phyloP scores from a whole-genome alignment of 2,888 invertebrate genomes.

The Drosophila melanocephala region DNA sequence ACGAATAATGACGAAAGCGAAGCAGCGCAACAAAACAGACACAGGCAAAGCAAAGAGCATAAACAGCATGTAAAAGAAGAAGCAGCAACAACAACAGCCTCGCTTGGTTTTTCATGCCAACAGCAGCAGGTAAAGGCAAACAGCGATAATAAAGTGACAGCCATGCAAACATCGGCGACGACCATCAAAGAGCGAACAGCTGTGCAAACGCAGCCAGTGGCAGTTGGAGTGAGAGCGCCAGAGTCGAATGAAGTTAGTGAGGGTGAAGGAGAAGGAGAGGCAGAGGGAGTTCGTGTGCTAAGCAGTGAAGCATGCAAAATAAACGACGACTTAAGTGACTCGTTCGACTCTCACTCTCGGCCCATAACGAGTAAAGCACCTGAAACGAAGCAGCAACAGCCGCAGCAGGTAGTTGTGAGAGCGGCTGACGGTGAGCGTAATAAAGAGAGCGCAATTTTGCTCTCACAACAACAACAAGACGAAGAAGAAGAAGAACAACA shows the following conservation, averaged over 20 bases:
- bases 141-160: slow-evolving; percentile 64
- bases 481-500: slow-evolving; percentile 4
- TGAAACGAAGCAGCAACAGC: slow-evolving; percentile 59
- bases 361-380: slow-evolving; percentile 72
- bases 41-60: slow-evolving; percentile 48
- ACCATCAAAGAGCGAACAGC: slow-evolving; percentile 63
- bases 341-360: slow-evolving; percentile 63
- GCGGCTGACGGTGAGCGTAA: slow-evolving; percentile 36
- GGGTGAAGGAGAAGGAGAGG: slow-evolving; percentile 3
- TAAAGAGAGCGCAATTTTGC: slow-evolving; percentile 10
- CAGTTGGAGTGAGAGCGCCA: slow-evolving; percentile 3
- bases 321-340: slow-evolving; percentile 65
- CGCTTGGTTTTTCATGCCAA: slow-evolving; percentile 59
- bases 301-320: slow-evolving; percentile 78
- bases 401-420: slow-evolving; percentile 50
- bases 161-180: slow-evolving; percentile 36
- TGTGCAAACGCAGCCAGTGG: slow-evolving; percentile 63
- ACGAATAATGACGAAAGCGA: slow-evolving; percentile 71
- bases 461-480: slow-evolving; percentile 22
- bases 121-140: slow-evolving; percentile 72
- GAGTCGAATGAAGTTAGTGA: neutral
- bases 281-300: slow-evolving; percentile 14
- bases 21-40: slow-evolving; percentile 53
- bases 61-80: slow-evolving; percentile 46
- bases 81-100: slow-evolving; percentile 38